Evolutionary conservation across 92 coral and sea anemone species (phyloP), one percentile per base, ranked within the genome.

Genomic region (Palythoa grandis): DNA sequence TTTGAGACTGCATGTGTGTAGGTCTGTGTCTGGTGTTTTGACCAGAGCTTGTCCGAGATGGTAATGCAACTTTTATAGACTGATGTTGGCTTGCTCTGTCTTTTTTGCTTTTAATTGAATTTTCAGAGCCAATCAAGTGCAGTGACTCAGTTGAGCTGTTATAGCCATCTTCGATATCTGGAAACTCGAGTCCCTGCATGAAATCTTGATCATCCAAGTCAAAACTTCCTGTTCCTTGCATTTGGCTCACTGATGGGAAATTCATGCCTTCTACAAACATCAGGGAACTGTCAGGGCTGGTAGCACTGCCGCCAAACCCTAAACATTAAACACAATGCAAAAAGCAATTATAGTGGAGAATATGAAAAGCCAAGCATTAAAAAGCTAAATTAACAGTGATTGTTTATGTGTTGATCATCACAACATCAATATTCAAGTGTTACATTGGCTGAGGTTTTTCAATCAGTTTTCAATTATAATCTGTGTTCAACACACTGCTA

Each of bases 111-210:
- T 76, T 76, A 73, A 24, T 65, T 70, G 83, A 68, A 69, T 66
- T n/a, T 38, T 43, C 40, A 29, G 48, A 29, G 22, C 48, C 84
- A 60, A 11, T 48, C 65, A 63, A 20, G 54, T 56, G 70, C 14
- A 95, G 88, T 37, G 98, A 90, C n/a, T 97, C 99, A 70, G 89
- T 91, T 80, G 98, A 94, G 83, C 98, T 94, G 89, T 92, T 89
- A 77, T 90, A 92, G 60, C 94, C 98, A 71, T 79, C 90, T 17
- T 89, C 95, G 77, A 90, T 92, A 70, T 95, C 96, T 48, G 97
- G 95, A 77, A 97, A 97, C 58, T 97, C 95, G 39, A 97, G 90
- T 50, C 99, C 99, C 47, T 79, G 88, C 67, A 91, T 87, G 76
- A 97, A 95, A 74, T 97, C 95, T 67, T 91, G 94, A 65, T 95